These are phyloP conservation scores for Ophthalmolycus amberensis DNA, from an alignment of 2,113 vertebrate genomes.

Conservation along the genomic window DNA sequence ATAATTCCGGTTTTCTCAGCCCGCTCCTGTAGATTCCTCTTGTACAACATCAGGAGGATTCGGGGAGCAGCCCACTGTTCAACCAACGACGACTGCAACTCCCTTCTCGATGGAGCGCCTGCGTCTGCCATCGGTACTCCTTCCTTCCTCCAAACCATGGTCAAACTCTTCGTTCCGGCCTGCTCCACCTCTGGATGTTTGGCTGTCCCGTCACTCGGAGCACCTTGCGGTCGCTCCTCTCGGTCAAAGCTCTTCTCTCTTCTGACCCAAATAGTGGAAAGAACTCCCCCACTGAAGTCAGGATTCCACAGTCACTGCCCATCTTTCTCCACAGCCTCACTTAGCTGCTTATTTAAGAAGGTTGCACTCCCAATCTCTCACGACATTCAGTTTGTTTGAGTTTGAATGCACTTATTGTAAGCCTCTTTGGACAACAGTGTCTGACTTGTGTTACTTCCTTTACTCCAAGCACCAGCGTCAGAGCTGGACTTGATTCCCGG, in stretches of 20 bases:
- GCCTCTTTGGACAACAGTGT: neutral
- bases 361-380: neutral
- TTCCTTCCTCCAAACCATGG: neutral
- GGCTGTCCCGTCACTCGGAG: neutral
- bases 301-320: neutral
- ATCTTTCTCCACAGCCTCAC: neutral
- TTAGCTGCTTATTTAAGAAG: neutral
- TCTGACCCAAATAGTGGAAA: neutral
- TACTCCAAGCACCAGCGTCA: neutral
- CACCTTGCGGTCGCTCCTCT: neutral
- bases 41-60: neutral
- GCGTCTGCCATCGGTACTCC: neutral
- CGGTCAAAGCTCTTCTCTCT: neutral
- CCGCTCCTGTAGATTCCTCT: neutral
- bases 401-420: neutral
- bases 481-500: neutral
- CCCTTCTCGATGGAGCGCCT: neutral
- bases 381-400: neutral
- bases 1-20: neutral
- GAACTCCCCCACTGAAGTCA: neutral
- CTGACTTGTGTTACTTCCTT: neutral
- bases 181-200: neutral
- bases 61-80: neutral
- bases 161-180: neutral
- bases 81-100: neutral